These are phyloP conservation scores for Ptilonorhynchus violaceus DNA, from an alignment of 2,113 vertebrate species.

Conservation along the genomic window DNA sequence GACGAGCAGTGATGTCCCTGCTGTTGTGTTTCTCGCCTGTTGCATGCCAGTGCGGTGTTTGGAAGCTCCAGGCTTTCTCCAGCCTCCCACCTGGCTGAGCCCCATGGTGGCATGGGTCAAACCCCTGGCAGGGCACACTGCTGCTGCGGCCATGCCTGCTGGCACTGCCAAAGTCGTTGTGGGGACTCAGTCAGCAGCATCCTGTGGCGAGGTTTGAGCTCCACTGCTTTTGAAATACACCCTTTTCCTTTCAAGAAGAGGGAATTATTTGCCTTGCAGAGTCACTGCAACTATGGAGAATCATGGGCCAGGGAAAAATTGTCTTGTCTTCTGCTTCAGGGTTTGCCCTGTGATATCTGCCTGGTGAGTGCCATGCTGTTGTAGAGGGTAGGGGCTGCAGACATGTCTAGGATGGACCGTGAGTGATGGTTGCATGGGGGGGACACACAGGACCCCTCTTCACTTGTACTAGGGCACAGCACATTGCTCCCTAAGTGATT, in stretches of 20 bases:
- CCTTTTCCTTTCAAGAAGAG: neutral
- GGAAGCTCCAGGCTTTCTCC: neutral
- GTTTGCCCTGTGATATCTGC: neutral
- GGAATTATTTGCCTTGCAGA: neutral
- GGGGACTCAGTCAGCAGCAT: neutral
- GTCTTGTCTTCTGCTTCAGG: neutral
- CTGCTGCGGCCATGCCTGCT: rapidly evolving
- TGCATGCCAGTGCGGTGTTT: neutral
- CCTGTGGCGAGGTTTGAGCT: neutral
- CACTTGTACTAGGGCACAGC: neutral
- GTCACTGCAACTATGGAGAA: neutral
- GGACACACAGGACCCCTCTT: neutral
- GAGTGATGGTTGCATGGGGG: neutral
- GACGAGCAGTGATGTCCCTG: neutral
- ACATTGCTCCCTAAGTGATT: neutral
- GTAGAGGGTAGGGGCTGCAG: neutral
- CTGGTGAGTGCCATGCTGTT: neutral
- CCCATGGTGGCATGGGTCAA: neutral
- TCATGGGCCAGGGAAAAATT: neutral
- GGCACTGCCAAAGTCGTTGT: neutral
- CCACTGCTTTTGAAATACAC: rapidly evolving
- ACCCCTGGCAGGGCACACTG: neutral
- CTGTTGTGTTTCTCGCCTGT: neutral
- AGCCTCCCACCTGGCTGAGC: neutral
- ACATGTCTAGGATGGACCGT: neutral